phyloP scores from a whole-genome alignment of 2,888 invertebrate genomes.

The Chrysina gloriosa region DNA sequence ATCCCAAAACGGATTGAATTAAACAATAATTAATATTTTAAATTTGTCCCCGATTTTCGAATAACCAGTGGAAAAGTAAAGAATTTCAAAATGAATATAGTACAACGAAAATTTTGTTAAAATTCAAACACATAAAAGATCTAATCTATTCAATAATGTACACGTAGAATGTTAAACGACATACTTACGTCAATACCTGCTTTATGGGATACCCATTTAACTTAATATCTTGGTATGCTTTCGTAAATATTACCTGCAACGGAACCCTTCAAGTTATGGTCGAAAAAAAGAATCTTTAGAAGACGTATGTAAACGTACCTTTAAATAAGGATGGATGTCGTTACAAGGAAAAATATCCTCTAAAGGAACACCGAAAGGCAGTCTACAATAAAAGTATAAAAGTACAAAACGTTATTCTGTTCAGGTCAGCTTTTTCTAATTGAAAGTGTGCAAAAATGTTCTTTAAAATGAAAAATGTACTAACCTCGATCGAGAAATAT shows the following conservation, averaged over 20 bases:
- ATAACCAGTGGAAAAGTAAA: neutral
- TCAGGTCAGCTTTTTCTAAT: too few relatives aligned
- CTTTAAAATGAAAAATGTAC: slow-evolving; percentile 7
- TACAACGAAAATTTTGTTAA: too few relatives aligned
- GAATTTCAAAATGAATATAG: neutral
- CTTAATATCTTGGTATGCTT: slow-evolving; percentile 36
- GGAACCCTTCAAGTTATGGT: too few relatives aligned
- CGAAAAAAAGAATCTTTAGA: neutral
- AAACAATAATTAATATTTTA: too few relatives aligned
- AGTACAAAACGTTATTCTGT: too few relatives aligned
- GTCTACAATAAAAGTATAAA: slow-evolving; percentile 28
- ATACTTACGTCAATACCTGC: slow-evolving; percentile 34
- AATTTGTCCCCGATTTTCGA: too few relatives aligned
- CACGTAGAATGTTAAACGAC: neutral
- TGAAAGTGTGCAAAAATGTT: neutral
- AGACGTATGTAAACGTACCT: too few relatives aligned
- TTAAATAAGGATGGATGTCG: slow-evolving; percentile 41
- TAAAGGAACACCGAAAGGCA: slow-evolving; percentile 42
- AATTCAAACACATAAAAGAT: neutral
- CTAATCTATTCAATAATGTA: neutral
- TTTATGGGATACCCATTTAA: slow-evolving; percentile 30
- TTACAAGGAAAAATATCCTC: slow-evolving; percentile 39
- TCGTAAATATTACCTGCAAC: slow-evolving; percentile 37
- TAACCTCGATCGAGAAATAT: slow-evolving; percentile 29
- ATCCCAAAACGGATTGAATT: too few relatives aligned